phyloP scores from a whole-genome alignment of 2,113 vertebrate genomes.

The Tetrao urogallus region DNA sequence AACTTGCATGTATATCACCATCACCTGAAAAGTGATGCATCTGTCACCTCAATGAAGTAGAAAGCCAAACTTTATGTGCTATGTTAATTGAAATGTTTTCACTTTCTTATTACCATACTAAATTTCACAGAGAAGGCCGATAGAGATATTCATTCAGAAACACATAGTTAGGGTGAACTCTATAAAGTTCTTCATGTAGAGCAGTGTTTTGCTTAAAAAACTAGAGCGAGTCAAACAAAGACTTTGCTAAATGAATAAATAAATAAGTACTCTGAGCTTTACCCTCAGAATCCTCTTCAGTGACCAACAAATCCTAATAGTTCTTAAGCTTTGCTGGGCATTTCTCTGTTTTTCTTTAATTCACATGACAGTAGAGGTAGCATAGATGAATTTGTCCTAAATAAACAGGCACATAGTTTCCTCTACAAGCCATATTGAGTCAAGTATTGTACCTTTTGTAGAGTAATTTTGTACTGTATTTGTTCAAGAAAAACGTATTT shows the following conservation, averaged over 20 bases:
- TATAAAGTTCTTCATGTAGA: rapidly evolving
- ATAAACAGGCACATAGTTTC: neutral
- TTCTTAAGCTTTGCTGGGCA: neutral
- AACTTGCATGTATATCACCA: neutral
- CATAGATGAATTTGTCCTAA: neutral
- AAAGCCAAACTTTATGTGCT: neutral
- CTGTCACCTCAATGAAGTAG: neutral
- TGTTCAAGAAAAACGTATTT: neutral
- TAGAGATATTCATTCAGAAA: neutral
- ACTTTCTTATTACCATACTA: neutral
- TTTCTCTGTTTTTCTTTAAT: neutral
- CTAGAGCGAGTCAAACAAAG: neutral
- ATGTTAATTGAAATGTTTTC: neutral
- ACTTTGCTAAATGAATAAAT: neutral
- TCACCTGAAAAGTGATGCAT: neutral
- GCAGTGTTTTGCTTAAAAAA: neutral
- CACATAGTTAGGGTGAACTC: neutral
- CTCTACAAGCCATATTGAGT: neutral
- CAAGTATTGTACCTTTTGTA: neutral
- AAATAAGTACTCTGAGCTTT: neutral
- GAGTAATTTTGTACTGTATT: neutral
- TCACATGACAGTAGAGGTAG: neutral
- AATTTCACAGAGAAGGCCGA: neutral
- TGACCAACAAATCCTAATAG: neutral
- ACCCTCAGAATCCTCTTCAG: rapidly evolving